Evolutionary conservation across 1,140 invertebrate species (phyloP), one percentile per base, ranked within the genome.

Genomic region (Drosophila erecta): DNA sequence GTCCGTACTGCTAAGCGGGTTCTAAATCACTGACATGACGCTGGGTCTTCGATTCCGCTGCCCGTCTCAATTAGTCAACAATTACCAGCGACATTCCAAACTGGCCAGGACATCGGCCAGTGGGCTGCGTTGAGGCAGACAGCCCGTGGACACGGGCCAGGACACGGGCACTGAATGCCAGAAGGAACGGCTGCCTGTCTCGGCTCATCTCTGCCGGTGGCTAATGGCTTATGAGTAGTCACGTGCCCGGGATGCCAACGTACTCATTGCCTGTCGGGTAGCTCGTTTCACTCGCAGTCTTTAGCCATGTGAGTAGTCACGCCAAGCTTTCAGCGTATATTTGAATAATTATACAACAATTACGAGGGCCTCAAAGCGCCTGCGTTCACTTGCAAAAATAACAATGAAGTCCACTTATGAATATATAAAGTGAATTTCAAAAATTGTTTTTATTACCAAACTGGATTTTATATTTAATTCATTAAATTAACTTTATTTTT

Each of bases 221-320:
- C 84, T 89, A 87, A 87, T 87, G 83, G 84, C 83, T 87, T 87
- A 89, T 84, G 81, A 84, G 80, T 84, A 85, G 80, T 84, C 81
- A 84, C 80, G 80, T 84, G 61, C 80, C 76, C 58, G 40, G 46
- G 43, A 66, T 65, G 65, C 53, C 65, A 75, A 73, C 60, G 37
- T 50, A 47, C 75, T 62, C 30, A 51, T 49, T 58, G 55, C 37
- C 35, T 27, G 14, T n/a, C 15, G 15, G 6, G 11, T 27, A 24
- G n/a, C 1, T 14, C 24, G 17, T 43, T 27, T 27, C 24, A 20
- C 61, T 41, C 49, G 47, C 53, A 58, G 44, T 58, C 65, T 57
- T 56, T 38, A 70, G 76, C 59, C 59, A 71, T 61, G 56, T 49
- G 69, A 72, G 53, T 49, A 76, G 38, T 22, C 27, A 41, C 30